Conservation (phyloP, 2,797 vertebrate genomes). For the Pseudocheirus occidentalis region DNA sequence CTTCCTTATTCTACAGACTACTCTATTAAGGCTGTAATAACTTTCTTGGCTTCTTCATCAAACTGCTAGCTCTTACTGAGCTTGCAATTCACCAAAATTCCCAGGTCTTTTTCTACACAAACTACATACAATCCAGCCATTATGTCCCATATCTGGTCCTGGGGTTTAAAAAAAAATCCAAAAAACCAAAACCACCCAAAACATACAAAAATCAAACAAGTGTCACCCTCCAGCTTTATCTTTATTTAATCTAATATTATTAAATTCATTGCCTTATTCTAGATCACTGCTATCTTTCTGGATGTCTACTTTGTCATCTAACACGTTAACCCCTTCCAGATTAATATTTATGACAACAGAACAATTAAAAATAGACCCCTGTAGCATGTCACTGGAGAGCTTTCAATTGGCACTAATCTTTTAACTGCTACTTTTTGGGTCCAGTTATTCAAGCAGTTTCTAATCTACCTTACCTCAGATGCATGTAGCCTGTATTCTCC, state of each 20-base stretch:
- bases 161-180: not conserved
- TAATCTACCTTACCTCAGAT: not conserved
- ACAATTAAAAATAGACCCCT: not conserved
- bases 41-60: not conserved
- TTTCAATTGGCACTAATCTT: not conserved
- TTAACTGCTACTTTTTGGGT: not conserved
- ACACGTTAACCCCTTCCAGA: not conserved
- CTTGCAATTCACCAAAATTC: not conserved
- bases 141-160: not conserved
- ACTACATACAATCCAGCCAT: not conserved
- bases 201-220: not conserved
- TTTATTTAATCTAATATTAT: not conserved
- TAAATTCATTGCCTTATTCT: not conserved
- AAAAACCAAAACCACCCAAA: not conserved
- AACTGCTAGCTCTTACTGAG: not conserved
- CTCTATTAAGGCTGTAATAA: not conserved
- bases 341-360: not conserved
- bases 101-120: not conserved
- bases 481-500: not conserved
- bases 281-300: not conserved
- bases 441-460: not conserved
- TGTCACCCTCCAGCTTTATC: not conserved
- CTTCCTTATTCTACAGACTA: not conserved
- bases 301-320: not conserved
- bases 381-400: too few relatives aligned